These are phyloP conservation scores for Myripristis jacobus DNA, from an alignment of 2,797 vertebrate species.

Conservation along the genomic window DNA sequence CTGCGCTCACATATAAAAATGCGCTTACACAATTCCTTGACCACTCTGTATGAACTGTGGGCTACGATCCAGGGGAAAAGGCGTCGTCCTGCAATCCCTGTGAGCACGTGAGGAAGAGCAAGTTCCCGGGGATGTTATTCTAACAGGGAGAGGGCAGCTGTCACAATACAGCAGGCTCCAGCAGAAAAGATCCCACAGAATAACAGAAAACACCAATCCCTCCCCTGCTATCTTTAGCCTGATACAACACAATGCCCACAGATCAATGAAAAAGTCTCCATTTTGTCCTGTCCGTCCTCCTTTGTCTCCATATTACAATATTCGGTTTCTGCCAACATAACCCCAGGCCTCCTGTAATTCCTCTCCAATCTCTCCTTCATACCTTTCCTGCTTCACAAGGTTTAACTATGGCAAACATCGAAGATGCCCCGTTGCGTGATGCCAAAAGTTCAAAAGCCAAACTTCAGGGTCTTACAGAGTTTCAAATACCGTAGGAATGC, in stretches of 20 bases:
- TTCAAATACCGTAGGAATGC: slow-evolving; percentile 19
- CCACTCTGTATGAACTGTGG: slow-evolving; percentile 40
- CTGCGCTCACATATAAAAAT: slow-evolving; percentile 12
- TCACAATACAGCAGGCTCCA: slow-evolving; percentile 77
- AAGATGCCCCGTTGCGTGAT: slow-evolving; percentile 14
- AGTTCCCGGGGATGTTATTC: slow-evolving; percentile 87
- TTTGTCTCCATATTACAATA: slow-evolving; percentile 8
- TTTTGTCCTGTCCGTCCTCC: slow-evolving; percentile 7
- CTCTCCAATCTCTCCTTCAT: slow-evolving; percentile 6
- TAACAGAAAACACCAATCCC: slow-evolving; percentile 73
- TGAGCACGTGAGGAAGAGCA: slow-evolving; percentile 80
- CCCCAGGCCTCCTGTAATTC: slow-evolving; percentile 22
- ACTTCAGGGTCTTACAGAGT: slow-evolving; percentile 6
- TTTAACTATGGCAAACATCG: slow-evolving; percentile 8
- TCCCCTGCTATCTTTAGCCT: slow-evolving; percentile 76
- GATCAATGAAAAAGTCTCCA: slow-evolving; percentile 55
- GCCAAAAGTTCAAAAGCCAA: slow-evolving; percentile 31
- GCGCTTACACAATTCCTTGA: slow-evolving; percentile 29
- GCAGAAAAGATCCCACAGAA: slow-evolving; percentile 69
- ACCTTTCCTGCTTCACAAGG: not conserved
- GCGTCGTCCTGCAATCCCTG: slow-evolving; percentile 62
- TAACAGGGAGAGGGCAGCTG: slow-evolving; percentile 83
- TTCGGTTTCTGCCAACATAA: slow-evolving; percentile 36
- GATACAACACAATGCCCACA: slow-evolving; percentile 52
- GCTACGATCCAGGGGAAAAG: slow-evolving; percentile 59